Percentiles rank a stretch among this genome's conserved stretches.
Evolutionary conservation across 2,888 invertebrate genomes (phyloP).

Genomic region (Apodemia mormo): DNA sequence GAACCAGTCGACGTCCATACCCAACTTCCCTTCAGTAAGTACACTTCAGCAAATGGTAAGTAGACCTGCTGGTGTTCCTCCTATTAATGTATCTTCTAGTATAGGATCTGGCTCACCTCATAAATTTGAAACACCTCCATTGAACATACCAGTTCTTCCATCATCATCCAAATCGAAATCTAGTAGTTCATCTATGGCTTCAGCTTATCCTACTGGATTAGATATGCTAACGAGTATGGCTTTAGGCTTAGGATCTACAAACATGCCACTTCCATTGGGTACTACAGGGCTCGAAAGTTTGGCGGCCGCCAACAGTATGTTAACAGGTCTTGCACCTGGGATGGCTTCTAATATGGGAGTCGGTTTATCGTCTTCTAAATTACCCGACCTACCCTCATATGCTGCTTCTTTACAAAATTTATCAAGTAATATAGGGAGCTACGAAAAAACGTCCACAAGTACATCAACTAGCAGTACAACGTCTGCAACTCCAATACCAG

Average conservation of each 20-base stretch:
- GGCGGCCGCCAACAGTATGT: constrained; percentile 76
- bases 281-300: constrained; percentile 70
- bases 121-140: constrained; percentile 79
- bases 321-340: constrained; percentile 66
- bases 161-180: constrained; percentile 83
- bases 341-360: constrained; percentile 59
- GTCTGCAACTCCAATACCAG: constrained; percentile 73
- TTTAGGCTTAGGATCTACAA: constrained; percentile 67
- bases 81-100: constrained; percentile 71
- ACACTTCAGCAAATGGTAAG: constrained; percentile 78
- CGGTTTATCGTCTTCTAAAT: constrained; percentile 65
- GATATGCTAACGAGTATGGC: constrained; percentile 80
- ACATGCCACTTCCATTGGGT: constrained; percentile 68
- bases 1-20: constrained; percentile 59
- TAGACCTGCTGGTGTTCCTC: constrained; percentile 74
- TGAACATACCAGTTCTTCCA: constrained; percentile 82
- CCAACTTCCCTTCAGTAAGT: constrained; percentile 75
- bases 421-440: constrained; percentile 58
- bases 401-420: constrained; percentile 71
- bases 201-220: constrained; percentile 72
- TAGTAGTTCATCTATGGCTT: constrained; percentile 74
- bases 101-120: constrained; percentile 77
- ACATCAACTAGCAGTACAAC: constrained; percentile 75
- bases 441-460: constrained; percentile 70
- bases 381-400: constrained; percentile 74